Evolutionary conservation across 2,797 vertebrate species (phyloP).

Genomic region (Clarias fuscus): DNA sequence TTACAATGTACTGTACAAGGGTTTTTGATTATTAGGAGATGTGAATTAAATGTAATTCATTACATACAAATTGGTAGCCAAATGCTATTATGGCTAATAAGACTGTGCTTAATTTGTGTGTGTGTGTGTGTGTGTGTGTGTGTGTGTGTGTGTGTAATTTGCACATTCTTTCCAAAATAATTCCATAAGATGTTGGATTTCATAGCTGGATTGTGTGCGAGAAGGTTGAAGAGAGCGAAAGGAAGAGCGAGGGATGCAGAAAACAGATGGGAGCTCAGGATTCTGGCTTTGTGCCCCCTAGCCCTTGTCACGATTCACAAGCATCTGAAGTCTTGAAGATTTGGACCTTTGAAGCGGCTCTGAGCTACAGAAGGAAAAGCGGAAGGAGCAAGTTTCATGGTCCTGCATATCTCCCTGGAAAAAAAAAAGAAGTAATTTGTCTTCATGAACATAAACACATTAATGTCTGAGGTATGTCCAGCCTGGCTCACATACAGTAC

Average conservation of each 20-base stretch:
- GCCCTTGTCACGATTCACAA: slow-evolving; percentile 7
- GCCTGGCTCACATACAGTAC: not conserved
- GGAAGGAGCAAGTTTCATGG: not conserved
- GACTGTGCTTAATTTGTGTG: not conserved
- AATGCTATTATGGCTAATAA: not conserved
- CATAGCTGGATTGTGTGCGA: not conserved
- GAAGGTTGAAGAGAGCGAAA: not conserved
- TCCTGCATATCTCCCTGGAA: not conserved
- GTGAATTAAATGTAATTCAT: not conserved
- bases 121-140: not conserved
- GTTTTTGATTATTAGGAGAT: not conserved
- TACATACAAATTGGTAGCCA: not conserved
- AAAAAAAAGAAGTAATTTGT: not conserved
- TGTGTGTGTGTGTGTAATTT: not conserved
- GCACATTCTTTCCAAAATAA: not conserved
- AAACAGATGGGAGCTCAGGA: not conserved
- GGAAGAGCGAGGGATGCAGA: not conserved
- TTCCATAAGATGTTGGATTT: not conserved
- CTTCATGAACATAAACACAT: not conserved
- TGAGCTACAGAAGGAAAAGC: not conserved
- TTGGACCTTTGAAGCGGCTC: not conserved
- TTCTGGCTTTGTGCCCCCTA: not conserved
- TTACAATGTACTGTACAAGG: not conserved
- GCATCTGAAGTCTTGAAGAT: slow-evolving; percentile 1
- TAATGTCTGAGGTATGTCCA: not conserved